phyloP scores from a whole-genome alignment of 2,113 vertebrate species.

The Neogobius melanostomus region DNA sequence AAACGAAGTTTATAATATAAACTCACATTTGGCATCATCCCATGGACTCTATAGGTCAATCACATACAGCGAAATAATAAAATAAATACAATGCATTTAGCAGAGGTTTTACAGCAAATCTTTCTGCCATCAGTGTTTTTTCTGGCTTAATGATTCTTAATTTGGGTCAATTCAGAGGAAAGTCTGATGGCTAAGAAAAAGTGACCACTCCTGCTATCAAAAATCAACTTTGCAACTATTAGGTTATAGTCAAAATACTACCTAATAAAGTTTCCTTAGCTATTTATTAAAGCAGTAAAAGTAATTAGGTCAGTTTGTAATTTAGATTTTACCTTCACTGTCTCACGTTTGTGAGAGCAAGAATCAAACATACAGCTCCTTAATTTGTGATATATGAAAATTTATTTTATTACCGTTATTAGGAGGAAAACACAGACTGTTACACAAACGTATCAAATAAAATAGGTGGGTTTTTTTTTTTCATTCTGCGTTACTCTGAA shows the following conservation, averaged over 20 bases:
- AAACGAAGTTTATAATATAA: no score
- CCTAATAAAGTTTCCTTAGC: neutral
- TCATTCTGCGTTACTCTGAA: slow-evolving; percentile 68
- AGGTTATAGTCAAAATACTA: neutral
- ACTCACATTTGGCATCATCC: no score
- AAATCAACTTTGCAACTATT: no score
- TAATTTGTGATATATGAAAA: neutral
- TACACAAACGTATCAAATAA: neutral
- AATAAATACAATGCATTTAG: no score
- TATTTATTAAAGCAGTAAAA: neutral
- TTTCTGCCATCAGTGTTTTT: no score
- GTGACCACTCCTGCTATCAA: no score
- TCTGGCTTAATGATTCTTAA: no score
- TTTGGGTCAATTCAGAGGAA: no score
- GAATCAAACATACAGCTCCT: neutral
- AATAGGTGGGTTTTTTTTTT: slow-evolving; percentile 4
- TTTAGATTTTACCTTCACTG: neutral
- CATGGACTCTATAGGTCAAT: no score
- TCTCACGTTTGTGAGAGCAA: neutral
- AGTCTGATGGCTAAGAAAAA: no score
- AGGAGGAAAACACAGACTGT: slow-evolving; percentile 1
- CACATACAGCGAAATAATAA: no score
- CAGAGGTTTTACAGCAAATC: no score
- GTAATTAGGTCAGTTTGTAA: neutral
- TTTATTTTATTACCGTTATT: neutral